Base-by-base conservation (phyloP, 1,140 invertebrate genomes). In the Aphelinus atriplicis region DNA sequence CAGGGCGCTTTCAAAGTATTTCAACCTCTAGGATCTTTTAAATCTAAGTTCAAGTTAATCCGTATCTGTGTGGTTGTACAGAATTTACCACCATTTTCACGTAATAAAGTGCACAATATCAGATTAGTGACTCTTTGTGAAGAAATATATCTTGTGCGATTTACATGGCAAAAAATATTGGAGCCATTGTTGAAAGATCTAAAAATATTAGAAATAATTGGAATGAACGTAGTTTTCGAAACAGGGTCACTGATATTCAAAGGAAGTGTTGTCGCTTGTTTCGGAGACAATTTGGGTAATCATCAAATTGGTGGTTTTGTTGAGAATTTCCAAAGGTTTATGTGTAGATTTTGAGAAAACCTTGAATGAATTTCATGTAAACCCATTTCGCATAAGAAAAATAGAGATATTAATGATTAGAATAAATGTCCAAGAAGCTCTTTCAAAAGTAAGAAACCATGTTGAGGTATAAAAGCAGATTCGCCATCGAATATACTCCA, bases 271-370 rank as follows among this genome's bases (percentile, higher is more conserved):
- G 69, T 74, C 61, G 71, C 76, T 71, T 78, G 80, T 55, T n/a
- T 63, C 57, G 81, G 76, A 7, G 80, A 81, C 62, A 80, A 79
- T 60, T 79, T 81, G 65, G 78, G 77, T 0, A 78, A 63, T 60
- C 79, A 82, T 73, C 48, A 75, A 51, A 67, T 82, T 6, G 80
- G 81, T n/a, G 79, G 81, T 51, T 80, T 78, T 58, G 62, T 73
- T 62, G 69, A 75, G 69, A 69, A 65, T 69, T 78, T 78, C 55
- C 68, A 71, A 46, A n/a, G 42, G 1, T 7, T 1, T 1, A 53
- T 76, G 51, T 78, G 78, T 47, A 55, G 78, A 42, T 58, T 47
- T 58, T 78, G 78, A 47, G 72, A 73, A 50, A 53, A 63, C 60
- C 5, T 46, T 62, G 5, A n/a, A 64, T 61, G 58, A 78, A 7